A percentile compares a stretch with the other conserved stretches of the same genome.
Evolutionary conservation across 2,888 invertebrate genomes (phyloP).

Genomic region (Patella pellucida): DNA sequence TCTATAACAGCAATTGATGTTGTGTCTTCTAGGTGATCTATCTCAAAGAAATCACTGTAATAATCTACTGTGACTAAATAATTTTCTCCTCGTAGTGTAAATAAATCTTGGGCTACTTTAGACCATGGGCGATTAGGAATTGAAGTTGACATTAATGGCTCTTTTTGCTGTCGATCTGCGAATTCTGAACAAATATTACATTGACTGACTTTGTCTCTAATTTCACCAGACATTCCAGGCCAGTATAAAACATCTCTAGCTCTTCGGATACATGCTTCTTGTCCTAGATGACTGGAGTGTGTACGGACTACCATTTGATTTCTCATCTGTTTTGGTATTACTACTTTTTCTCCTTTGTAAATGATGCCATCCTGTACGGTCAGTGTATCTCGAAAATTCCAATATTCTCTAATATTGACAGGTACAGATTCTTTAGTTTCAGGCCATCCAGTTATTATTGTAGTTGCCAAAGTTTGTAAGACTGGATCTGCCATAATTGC

Average conservation of each 20-base stretch:
- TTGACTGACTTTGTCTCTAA: constrained; percentile 14
- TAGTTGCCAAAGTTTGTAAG: constrained; percentile 21
- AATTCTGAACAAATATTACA: not conserved
- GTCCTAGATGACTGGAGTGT: constrained; percentile 25
- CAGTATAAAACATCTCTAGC: constrained; percentile 29
- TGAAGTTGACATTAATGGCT: not conserved
- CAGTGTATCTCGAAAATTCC: constrained; percentile 28
- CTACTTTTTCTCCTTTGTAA: constrained; percentile 27
- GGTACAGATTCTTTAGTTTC: constrained; percentile 18
- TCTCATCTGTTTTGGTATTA: constrained; percentile 24
- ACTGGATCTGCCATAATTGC: constrained; percentile 16
- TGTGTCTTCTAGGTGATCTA: not conserved
- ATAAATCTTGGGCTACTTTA: not conserved
- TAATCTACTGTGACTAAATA: not conserved
- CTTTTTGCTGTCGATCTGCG: not conserved
- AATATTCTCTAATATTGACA: constrained; percentile 18
- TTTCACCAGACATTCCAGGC: constrained; percentile 32
- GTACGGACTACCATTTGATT: constrained; percentile 24
- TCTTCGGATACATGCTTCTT: constrained; percentile 24
- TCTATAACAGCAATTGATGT: not conserved
- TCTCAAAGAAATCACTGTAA: not conserved
- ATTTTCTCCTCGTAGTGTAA: not conserved
- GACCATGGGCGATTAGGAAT: not conserved
- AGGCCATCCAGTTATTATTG: constrained; percentile 28
- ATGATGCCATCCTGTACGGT: constrained; percentile 30